Base-by-base conservation (phyloP, 2,888 invertebrate species). In the Microplitis manilae region DNA sequence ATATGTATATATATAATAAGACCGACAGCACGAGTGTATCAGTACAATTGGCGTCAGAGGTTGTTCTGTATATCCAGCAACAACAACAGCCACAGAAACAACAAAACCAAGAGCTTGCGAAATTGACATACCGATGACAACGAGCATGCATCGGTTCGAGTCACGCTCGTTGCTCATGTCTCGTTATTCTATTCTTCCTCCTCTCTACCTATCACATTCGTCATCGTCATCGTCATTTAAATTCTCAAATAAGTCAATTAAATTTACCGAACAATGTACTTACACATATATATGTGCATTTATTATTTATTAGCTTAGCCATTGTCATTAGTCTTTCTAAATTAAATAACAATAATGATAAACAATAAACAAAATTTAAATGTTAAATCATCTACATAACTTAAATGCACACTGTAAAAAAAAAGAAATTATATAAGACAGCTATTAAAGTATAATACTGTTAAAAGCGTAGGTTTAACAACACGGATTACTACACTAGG, bases 111-210 rank as follows among this genome's bases (percentile, higher is more conserved):
- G 62, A 70, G 60, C 65, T 73, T 64, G 68, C 74, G 68, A 67
- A 68, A 68, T 62, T 62, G 20, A 60, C 61, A 61, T 17, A 17
- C 38, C 64, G 64, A 73, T 41, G 73, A 70, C 70, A 70, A 70
- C 70, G 70, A 70, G 50, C 50, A 15, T 50, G 50, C 40, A 70
- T 70, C 70, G 70, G 50, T 15, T 8, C 40, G 70, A 76, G 76
- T 76, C 76, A 77, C 77, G 77, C 77, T 73, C 67, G 68, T 75
- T 70, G 76, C 76, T 72, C 71, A 69, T 75, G 77, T 75, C 74
- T 75, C 68, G 68, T 70, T 75, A 68, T 74, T 64, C 40, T 77
- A 50, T 71, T 70, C 71, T 68, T 40, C 68, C 39, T 68, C 68
- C 40, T 68, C 17, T 67, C 39, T 68, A 38, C 38, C 20, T 68